A percentile compares a stretch with the other conserved stretches of the same genome.
Conservation (phyloP, 2,113 vertebrate genomes). For the Chrysemys picta region DNA sequence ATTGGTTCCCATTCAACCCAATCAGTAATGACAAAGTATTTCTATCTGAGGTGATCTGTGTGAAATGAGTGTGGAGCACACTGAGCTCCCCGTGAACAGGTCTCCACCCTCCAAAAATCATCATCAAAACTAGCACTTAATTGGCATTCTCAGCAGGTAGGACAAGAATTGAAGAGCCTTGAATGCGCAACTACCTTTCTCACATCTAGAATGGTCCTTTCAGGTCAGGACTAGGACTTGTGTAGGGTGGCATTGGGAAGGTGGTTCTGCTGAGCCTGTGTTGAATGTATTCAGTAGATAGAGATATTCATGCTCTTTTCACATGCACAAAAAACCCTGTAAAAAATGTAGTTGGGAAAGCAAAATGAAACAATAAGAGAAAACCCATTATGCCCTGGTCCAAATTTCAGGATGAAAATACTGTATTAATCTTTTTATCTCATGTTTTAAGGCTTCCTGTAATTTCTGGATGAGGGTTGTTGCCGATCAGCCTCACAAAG, state of each 20-base stretch:
- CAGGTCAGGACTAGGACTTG: background rate
- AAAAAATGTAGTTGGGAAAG: background rate
- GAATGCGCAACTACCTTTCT: background rate
- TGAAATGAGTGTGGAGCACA: fast-evolving
- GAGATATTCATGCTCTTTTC: background rate
- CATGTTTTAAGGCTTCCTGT: background rate
- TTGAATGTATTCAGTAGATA: background rate
- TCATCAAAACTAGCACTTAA: background rate
- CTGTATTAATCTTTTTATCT: background rate
- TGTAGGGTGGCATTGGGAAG: background rate
- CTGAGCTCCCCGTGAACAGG: background rate
- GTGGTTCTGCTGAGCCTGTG: background rate
- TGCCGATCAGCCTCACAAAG: background rate
- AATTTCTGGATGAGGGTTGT: background rate
- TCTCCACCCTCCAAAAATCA: fast-evolving
- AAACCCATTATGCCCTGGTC: background rate
- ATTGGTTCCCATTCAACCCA: background rate
- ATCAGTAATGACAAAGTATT: background rate
- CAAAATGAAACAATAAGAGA: background rate
- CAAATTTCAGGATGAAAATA: background rate
- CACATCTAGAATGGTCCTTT: fast-evolving
- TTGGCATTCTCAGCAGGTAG: background rate
- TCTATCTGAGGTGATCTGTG: fast-evolving
- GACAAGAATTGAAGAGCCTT: fast-evolving
- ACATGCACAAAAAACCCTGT: background rate